phyloP scores from a whole-genome alignment of 1,140 invertebrate species.

The Neodiprion lecontei region DNA sequence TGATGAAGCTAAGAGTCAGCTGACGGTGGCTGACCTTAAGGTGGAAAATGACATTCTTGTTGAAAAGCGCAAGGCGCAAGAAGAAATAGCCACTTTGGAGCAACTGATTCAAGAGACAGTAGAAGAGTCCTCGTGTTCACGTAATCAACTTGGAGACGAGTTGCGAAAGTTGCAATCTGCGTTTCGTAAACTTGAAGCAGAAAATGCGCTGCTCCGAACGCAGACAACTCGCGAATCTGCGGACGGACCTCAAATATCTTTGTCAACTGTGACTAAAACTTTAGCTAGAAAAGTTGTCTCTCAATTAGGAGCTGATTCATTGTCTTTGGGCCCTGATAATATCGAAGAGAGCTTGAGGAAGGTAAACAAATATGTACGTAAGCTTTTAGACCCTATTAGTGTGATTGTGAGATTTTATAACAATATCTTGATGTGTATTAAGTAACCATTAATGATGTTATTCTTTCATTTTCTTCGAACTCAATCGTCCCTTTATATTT shows the following conservation, averaged over 20 bases:
- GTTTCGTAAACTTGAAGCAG: conserved; percentile 68
- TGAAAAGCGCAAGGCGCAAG: conserved; percentile 76
- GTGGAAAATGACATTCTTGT: conserved; percentile 75
- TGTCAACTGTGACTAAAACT: conserved; percentile 73
- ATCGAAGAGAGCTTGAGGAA: conserved; percentile 79
- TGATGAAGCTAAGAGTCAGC: conserved; percentile 81
- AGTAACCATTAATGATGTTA: not conserved
- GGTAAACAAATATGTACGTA: conserved; percentile 70
- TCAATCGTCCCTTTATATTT: conserved; percentile 13
- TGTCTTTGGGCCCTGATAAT: conserved; percentile 69
- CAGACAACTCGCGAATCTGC: conserved; percentile 59
- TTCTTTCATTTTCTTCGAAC: not conserved
- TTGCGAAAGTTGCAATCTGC: conserved; percentile 69
- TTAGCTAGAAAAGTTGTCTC: conserved; percentile 74
- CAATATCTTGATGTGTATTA: too few relatives aligned
- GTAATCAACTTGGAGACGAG: conserved; percentile 71
- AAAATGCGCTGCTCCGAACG: conserved; percentile 66
- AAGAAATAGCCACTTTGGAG: conserved; percentile 87
- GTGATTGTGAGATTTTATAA: not conserved
- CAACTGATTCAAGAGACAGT: conserved; percentile 86
- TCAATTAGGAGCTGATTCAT: conserved; percentile 71
- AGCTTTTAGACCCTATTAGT: conserved; percentile 28
- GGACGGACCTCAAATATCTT: conserved; percentile 53
- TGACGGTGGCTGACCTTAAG: conserved; percentile 75
- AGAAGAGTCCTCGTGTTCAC: conserved; percentile 76